phyloP scores from a whole-genome alignment of 2,113 vertebrate genomes.

The Myotis davidii region DNA sequence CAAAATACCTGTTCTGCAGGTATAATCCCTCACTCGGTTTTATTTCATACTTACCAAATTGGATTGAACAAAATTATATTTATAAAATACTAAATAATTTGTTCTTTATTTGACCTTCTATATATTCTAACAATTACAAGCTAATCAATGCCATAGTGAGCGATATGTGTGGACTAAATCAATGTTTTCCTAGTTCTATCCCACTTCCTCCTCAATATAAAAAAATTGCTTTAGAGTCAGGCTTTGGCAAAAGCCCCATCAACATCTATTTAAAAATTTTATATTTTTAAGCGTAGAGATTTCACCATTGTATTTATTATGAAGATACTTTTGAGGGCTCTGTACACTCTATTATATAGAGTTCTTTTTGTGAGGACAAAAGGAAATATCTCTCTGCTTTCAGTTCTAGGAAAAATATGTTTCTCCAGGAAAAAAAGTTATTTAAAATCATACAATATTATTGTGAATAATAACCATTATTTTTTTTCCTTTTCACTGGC shows the following conservation, averaged over 20 bases:
- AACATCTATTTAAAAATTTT: neutral
- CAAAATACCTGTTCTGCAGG: neutral
- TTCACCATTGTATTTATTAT: neutral
- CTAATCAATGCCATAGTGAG: conserved; percentile 12
- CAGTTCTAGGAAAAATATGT: neutral
- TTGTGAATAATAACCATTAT: conserved; percentile 15
- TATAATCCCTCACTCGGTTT: neutral
- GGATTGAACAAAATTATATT: neutral
- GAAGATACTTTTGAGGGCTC: neutral
- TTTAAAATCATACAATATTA: neutral
- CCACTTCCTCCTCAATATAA: neutral
- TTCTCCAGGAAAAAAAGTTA: neutral
- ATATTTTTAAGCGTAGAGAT: neutral
- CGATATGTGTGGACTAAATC: neutral
- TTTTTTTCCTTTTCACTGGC: neutral
- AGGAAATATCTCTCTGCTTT: neutral
- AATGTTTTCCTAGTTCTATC: neutral
- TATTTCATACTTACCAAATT: conserved; percentile 5
- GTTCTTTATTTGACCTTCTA: neutral
- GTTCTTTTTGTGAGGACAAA: neutral
- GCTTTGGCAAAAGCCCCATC: neutral
- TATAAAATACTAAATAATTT: conserved; percentile 16
- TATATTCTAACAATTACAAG: neutral
- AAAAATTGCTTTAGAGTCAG: conserved; percentile 6
- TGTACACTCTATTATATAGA: neutral